Base-by-base conservation (phyloP, 2,797 vertebrate species). In the Lycodopsis pacificus region DNA sequence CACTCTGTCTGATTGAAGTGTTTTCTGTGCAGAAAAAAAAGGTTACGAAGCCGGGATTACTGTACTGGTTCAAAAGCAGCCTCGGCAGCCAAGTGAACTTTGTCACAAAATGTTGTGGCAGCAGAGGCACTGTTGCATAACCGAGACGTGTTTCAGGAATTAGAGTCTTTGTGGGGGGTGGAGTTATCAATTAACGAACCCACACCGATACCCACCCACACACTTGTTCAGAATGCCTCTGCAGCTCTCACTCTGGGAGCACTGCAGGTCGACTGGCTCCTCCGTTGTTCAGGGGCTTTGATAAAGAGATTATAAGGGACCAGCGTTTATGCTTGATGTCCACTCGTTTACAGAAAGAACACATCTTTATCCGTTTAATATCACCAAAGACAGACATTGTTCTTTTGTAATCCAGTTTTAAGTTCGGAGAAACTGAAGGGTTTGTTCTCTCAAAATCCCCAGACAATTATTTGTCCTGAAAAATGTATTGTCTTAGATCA, bases 161-260 rank as follows among this genome's bases (percentile, higher is more conserved):
- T 71, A 76, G 36, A 61, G 40, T 66, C 88, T 65, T 40, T 69
- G 86, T 86, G 82, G 84, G 91, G 85, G 90, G 86, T 86, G 73
- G 73, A 63, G 87, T 91, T 89, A 83, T 89, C 70, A 81, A 83
- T 88, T 89, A 92, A 91, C 84, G 68, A 74, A 72, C 65, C 59
- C 49, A 59, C 85, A 82, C 34, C 2, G 81, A 86, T 83, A 84
- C 72, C 73, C 78, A 76, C 68, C 80, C 83, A 71, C 76, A 64
- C 57, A 64, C 74, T 48, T 58, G 1, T 65, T 66, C 40, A 68
- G 15, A 81, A 51, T 72, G 72, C 71, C 64, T 72, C 32, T 4
- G 17, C 68, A 57, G 48, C 61, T 73, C 75, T 75, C 62, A 68
- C 70, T 66, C 62, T 58, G 56, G 49, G 68, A 76, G 79, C 73